These are phyloP conservation scores for Hafferia zeledoni DNA, from an alignment of 2,797 vertebrate genomes.

Conservation along the genomic window DNA sequence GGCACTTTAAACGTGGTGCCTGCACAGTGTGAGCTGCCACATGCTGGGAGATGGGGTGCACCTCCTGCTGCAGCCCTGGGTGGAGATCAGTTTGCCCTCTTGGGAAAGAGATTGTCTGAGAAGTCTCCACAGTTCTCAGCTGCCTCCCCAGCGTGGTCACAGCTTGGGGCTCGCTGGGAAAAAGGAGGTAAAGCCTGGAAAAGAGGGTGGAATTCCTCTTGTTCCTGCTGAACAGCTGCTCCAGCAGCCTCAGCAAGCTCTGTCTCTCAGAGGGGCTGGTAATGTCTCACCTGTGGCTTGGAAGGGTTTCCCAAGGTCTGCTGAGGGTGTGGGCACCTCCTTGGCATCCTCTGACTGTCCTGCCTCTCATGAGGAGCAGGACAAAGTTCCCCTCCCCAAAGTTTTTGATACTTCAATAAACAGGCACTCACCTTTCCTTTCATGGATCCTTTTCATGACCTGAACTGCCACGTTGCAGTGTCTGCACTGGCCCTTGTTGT, in stretches of 20 bases:
- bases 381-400: neutral
- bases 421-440: neutral
- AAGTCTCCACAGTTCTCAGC: neutral
- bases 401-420: rapidly evolving
- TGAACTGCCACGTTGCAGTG: rapidly evolving
- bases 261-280: rapidly evolving
- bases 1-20: neutral
- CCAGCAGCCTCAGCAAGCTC: neutral
- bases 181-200: neutral
- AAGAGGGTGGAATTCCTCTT: no score
- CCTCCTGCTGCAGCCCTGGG: neutral
- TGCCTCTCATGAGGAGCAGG: rapidly evolving
- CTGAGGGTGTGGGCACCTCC: rapidly evolving
- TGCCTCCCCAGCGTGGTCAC: rapidly evolving
- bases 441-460: neutral
- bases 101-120: neutral
- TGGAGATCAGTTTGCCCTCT: neutral
- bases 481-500: rapidly evolving
- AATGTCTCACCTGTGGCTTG: rapidly evolving
- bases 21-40: neutral
- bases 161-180: neutral
- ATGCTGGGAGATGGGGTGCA: neutral
- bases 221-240: neutral
- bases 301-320: neutral
- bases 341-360: neutral